Evolutionary conservation across 2,888 invertebrate genomes (phyloP).

Genomic region (Diarsia rubi): DNA sequence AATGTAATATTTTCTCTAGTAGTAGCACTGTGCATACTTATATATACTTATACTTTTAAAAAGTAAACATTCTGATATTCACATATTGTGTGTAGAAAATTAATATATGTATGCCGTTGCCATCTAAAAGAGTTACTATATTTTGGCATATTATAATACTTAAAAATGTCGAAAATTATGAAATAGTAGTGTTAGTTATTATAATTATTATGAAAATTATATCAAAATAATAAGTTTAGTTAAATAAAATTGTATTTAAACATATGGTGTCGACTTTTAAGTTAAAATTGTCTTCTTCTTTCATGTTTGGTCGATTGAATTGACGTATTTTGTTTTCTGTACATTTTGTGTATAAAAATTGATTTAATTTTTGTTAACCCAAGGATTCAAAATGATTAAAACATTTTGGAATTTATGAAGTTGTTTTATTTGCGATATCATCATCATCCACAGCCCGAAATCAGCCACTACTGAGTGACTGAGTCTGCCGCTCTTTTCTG

Average conservation of each 20-base stretch:
- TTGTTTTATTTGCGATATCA: conserved; percentile 19
- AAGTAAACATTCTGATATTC: not conserved
- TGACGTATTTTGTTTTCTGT: conserved; percentile 52
- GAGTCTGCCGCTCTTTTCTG: no score
- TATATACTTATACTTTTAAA: not conserved
- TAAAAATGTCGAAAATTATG: conserved; percentile 12
- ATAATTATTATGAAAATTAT: conserved; percentile 32
- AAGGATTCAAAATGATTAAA: conserved; percentile 69
- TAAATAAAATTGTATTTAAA: conserved; percentile 10
- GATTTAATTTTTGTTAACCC: conserved; percentile 57
- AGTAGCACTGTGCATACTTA: conserved; percentile 9
- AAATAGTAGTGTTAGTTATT: conserved; percentile 16
- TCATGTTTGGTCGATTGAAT: conserved; percentile 27
- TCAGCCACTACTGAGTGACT: no score
- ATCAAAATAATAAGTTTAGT: conserved; percentile 32
- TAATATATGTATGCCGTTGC: conserved; percentile 25
- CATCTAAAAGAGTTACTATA: not conserved
- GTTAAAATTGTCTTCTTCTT: conserved; percentile 21
- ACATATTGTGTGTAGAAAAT: not conserved
- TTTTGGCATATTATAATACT: not conserved
- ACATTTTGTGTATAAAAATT: conserved; percentile 61
- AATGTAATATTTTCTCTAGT: not conserved
- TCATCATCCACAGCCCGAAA: not conserved
- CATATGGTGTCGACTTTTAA: conserved; percentile 23
- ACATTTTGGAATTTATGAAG: conserved; percentile 54